Evolutionary conservation across 2,888 invertebrate genomes (phyloP).

Genomic region (Troides aeacus): DNA sequence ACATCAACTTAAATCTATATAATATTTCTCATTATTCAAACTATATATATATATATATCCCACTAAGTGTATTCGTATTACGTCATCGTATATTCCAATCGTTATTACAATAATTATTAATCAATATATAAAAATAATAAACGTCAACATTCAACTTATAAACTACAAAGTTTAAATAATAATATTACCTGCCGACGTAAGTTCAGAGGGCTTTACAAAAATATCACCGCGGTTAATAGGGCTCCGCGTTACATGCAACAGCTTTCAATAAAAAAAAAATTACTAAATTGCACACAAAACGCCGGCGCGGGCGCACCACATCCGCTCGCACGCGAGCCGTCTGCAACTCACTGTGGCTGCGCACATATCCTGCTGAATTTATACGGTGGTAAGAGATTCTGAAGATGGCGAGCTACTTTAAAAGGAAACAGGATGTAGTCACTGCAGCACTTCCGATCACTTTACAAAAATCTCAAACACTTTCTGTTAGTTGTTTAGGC

Average conservation of each 20-base stretch:
- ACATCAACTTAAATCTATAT: conserved; percentile 73
- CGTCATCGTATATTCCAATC: conserved; percentile 43
- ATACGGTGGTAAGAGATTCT: no score
- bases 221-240: conserved; percentile 25
- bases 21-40: conserved; percentile 50
- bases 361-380: no score
- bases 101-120: conserved; percentile 31
- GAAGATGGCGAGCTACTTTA: no score
- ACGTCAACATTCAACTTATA: conserved; percentile 48
- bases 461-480: conserved; percentile 16
- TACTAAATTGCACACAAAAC: conserved; percentile 70
- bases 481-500: background rate
- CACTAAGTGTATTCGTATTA: conserved; percentile 43
- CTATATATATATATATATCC: conserved; percentile 38
- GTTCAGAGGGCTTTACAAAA: conserved; percentile 31
- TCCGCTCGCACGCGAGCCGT: background rate
- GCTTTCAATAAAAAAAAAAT: conserved; percentile 48
- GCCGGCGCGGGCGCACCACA: conserved; percentile 33
- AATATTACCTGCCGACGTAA: conserved; percentile 58
- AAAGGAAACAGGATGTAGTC: background rate
- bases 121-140: conserved; percentile 37
- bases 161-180: conserved; percentile 57
- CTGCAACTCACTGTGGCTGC: background rate
- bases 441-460: background rate
- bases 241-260: conserved; percentile 52